Conservation (phyloP, 2,888 invertebrate species). For the Cerastoderma edule region DNA sequence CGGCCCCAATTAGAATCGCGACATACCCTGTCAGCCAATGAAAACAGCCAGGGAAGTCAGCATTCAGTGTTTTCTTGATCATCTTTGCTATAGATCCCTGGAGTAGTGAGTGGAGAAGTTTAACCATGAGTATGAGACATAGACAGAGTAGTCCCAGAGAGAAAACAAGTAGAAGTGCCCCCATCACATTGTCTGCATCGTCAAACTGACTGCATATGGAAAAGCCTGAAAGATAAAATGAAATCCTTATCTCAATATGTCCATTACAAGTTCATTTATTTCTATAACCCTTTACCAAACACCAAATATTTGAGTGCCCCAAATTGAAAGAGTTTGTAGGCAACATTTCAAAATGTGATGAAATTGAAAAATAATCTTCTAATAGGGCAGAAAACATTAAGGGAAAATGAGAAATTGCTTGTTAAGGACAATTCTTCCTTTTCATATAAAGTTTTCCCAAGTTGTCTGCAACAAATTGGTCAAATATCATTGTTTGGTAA, state of each 20-base stretch:
- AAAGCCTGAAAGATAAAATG: slow-evolving; percentile 58
- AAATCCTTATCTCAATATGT: too few species aligned
- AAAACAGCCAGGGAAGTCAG: slow-evolving; percentile 76
- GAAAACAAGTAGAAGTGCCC: slow-evolving; percentile 70
- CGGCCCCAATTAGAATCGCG: slow-evolving; percentile 75
- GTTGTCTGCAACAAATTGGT: too few species aligned
- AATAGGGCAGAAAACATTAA: background rate
- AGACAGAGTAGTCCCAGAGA: slow-evolving; percentile 72
- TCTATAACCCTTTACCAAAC: too few species aligned
- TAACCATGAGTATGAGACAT: slow-evolving; percentile 78
- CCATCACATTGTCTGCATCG: slow-evolving; percentile 67
- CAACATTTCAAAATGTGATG: background rate
- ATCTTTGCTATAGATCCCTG: slow-evolving; percentile 75
- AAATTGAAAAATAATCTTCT: background rate
- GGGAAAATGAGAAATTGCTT: too few species aligned
- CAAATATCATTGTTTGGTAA: too few species aligned
- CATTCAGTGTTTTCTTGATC: slow-evolving; percentile 75
- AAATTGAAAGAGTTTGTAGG: too few species aligned
- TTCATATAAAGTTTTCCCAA: too few species aligned
- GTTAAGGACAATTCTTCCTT: too few species aligned
- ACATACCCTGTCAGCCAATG: slow-evolving; percentile 77
- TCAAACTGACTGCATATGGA: slow-evolving; percentile 68
- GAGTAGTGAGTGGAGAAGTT: slow-evolving; percentile 75
- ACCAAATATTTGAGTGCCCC: too few species aligned
- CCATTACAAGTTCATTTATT: too few species aligned